phyloP scores from a whole-genome alignment of 92 coral and sea anemone species.

The Actinernus sp. region DNA sequence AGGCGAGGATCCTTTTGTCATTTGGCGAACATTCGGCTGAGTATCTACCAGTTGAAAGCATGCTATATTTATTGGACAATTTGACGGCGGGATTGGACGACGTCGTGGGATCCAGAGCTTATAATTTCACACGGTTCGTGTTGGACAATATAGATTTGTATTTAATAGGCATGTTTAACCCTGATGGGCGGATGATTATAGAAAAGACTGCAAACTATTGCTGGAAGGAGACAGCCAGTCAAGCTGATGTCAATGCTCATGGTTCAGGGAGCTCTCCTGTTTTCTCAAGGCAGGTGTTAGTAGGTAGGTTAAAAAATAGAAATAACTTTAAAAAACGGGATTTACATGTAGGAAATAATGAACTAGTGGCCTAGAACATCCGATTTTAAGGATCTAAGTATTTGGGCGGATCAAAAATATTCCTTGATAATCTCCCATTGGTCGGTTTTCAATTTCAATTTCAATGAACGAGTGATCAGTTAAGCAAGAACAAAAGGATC shows the following conservation, averaged over 20 bases:
- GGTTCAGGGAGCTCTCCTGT: neutral
- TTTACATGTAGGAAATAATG: neutral
- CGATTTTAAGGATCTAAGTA: too few species aligned
- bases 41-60: constrained; percentile 84
- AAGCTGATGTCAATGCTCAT: constrained; percentile 58
- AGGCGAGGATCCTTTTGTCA: constrained; percentile 51
- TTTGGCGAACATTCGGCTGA: constrained; percentile 90
- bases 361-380: too few species aligned
- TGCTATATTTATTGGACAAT: constrained; percentile 69
- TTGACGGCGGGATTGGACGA: constrained; percentile 66
- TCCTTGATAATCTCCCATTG: too few species aligned
- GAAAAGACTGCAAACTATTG: constrained; percentile 77
- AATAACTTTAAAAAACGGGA: neutral
- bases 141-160: constrained; percentile 70
- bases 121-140: constrained; percentile 68
- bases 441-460: too few species aligned
- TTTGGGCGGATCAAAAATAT: too few species aligned
- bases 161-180: constrained; percentile 68
- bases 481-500: too few species aligned
- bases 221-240: constrained; percentile 74
- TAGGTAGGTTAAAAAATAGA: constrained; percentile 7
- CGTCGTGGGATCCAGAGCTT: constrained; percentile 11
- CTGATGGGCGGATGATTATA: constrained; percentile 74
- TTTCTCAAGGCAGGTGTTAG: constrained; percentile 15
- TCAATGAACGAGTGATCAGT: too few species aligned